A percentile compares a stretch with the other conserved stretches of the same genome.
phyloP scores from a whole-genome alignment of 2,797 vertebrate species.

The Loriculus beryllinus region DNA sequence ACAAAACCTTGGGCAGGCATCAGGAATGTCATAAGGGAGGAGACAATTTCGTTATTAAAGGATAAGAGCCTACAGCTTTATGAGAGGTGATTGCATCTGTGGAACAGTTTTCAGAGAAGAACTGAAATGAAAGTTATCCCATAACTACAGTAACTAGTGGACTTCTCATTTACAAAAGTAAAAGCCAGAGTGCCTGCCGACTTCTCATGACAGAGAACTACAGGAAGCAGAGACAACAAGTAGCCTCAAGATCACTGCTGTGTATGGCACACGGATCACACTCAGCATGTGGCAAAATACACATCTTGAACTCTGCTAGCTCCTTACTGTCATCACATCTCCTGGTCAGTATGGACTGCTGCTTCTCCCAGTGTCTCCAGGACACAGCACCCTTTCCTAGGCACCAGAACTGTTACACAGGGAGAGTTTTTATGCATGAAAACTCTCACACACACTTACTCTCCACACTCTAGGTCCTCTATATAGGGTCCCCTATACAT shows the following conservation, averaged over 20 bases:
- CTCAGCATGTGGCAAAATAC: background rate
- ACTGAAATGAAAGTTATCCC: background rate
- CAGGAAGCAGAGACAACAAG: background rate
- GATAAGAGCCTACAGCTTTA: background rate
- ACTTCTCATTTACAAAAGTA: background rate
- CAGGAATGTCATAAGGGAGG: background rate
- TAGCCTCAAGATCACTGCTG: background rate
- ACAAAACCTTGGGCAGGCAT: background rate
- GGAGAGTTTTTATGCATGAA: background rate
- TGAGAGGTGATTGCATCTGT: background rate
- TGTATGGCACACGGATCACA: background rate
- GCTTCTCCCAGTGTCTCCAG: background rate
- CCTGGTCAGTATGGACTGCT: background rate
- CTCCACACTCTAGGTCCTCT: background rate
- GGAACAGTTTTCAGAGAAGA: background rate
- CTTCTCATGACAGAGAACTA: background rate
- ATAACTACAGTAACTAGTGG: background rate
- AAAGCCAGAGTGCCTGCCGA: background rate
- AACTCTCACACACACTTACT: background rate
- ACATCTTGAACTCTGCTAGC: background rate
- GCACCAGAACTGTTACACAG: background rate
- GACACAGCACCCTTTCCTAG: accelerated
- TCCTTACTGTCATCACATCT: background rate
- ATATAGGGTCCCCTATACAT: too few relatives aligned
- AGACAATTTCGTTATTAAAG: background rate